Evolutionary conservation across 2,113 vertebrate species (phyloP).

Genomic region (Sylvia atricapilla): DNA sequence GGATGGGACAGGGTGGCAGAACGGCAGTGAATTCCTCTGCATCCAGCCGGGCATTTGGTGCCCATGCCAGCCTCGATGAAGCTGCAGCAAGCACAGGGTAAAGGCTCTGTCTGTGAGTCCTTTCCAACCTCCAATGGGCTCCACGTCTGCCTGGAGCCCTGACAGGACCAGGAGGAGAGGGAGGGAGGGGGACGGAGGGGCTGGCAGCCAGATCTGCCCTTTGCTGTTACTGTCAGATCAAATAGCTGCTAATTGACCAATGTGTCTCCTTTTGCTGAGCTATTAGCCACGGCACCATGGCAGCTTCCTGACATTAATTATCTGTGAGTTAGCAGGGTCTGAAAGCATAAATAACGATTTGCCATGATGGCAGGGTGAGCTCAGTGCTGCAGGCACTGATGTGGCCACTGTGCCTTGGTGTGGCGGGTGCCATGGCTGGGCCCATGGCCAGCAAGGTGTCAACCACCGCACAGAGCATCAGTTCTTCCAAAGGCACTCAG

Average conservation of each 20-base stretch:
- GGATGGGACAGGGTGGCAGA: too few species aligned
- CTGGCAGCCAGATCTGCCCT: conserved; percentile 42
- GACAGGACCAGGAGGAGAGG: neutral
- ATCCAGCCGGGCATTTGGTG: too few species aligned
- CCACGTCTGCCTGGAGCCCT: neutral
- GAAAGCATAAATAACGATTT: conserved; percentile 50
- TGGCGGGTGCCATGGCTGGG: accelerated
- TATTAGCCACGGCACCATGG: conserved; percentile 55
- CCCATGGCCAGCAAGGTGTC: neutral
- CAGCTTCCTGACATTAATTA: conserved; percentile 73
- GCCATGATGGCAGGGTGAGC: neutral
- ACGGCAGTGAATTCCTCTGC: accelerated
- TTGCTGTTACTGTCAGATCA: conserved; percentile 68
- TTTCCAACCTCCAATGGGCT: neutral
- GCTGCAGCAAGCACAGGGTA: neutral
- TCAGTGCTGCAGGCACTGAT: neutral
- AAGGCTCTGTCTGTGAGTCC: neutral
- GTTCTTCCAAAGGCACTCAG: neutral
- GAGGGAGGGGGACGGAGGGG: neutral
- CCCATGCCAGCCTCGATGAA: neutral
- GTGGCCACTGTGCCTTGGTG: neutral
- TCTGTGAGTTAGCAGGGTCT: conserved; percentile 48
- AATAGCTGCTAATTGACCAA: conserved; percentile 66
- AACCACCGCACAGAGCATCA: accelerated
- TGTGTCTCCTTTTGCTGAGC: neutral